Base-by-base conservation (phyloP, 2,888 invertebrate species). In the Macaria notata region DNA sequence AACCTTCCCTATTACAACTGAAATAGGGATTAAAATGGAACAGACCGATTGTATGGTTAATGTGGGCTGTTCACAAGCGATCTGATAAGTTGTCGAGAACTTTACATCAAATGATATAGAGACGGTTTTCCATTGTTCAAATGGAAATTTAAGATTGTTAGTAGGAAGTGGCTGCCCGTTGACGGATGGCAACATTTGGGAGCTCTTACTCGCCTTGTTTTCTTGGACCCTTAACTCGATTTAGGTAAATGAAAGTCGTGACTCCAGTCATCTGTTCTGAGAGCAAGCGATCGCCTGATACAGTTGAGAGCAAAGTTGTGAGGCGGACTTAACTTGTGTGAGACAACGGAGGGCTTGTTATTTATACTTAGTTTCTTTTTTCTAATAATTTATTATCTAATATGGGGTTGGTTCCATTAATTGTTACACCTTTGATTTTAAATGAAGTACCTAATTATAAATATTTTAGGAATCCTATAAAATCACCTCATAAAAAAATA, bases 151-250 rank as follows among this genome's bases (percentile, higher is more conserved):
- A 64, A 71, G 64, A 47, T 70, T 67, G 72, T 73, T 70, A 52
- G 56, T 49, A 50, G 68, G 68, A 75, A 81, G 79, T 81, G 76
- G 81, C 75, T 75, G 74, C 73, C 72, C 73, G 80, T 76, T 82
- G 84, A 86, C 84, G 81, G 83, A 86, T 84, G 85, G 79, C 79
- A 79, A 79, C 83, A 79, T 69, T 74, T 73, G 67, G 77, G 78
- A 77, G 79, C 75, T 79, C 79, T 83, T 81, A 84, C 82, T 84
- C 78, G 77, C 73, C 73, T 74, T 83, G 84, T 84, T 83, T 80
- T 79, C 81, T 78, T 75, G 76, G 79, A 75, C 79, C 82, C 79
- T 75, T 83, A 83, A 84, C 79, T 84, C 79, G 81, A 83, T 84
- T 81, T 81, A 75, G 78, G 76, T 79, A 79, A 85, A 83, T 82